Percentiles rank a stretch among this genome's conserved stretches.
These are phyloP conservation scores for Temnothorax longispinosus DNA, from an alignment of 1,140 invertebrate species.

Conservation along the genomic window DNA sequence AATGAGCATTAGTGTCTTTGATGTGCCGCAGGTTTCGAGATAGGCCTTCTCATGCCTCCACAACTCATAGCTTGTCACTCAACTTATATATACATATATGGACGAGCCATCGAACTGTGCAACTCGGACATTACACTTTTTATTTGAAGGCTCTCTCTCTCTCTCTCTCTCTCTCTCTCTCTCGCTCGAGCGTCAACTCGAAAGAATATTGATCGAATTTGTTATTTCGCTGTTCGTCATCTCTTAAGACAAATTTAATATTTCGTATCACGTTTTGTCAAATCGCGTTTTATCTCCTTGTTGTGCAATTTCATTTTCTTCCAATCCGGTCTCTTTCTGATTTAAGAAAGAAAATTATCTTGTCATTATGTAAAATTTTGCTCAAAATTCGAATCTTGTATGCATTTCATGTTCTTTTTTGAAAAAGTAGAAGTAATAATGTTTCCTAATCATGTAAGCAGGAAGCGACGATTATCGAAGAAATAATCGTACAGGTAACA, in stretches of 20 bases:
- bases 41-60: slow-evolving; percentile 73
- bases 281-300: neutral
- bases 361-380: neutral
- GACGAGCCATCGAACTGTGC: slow-evolving; percentile 81
- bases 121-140: slow-evolving; percentile 73
- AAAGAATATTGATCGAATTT: too few relatives aligned
- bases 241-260: neutral
- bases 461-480: slow-evolving; percentile 22
- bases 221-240: too few relatives aligned
- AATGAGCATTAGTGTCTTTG: slow-evolving; percentile 80
- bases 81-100: slow-evolving; percentile 75
- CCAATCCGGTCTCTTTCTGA: neutral
- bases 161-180: too few relatives aligned
- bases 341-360: neutral
- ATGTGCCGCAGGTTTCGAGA: slow-evolving; percentile 80
- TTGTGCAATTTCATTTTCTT: neutral
- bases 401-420: neutral
- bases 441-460: neutral
- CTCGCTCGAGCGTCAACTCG: too few relatives aligned
- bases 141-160: slow-evolving; percentile 5
- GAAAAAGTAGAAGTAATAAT: neutral
- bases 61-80: slow-evolving; percentile 83
- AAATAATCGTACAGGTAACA: slow-evolving; percentile 49
- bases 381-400: neutral
- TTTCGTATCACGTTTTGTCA: neutral